These are phyloP conservation scores for Steatornis caripensis DNA, from an alignment of 2,113 vertebrate genomes.

Conservation along the genomic window DNA sequence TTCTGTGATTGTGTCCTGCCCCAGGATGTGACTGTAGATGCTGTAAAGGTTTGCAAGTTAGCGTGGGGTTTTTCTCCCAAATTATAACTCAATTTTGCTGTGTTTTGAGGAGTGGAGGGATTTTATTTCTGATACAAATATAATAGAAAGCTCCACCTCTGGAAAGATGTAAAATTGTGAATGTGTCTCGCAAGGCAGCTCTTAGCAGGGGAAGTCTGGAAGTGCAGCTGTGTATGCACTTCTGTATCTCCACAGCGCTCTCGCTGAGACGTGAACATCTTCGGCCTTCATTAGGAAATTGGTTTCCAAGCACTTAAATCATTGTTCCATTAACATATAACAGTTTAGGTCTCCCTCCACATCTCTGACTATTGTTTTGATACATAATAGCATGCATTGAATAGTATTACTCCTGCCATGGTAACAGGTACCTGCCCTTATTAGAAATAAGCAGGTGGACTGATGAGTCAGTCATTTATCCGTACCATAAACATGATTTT, in stretches of 20 bases:
- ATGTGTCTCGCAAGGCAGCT: neutral
- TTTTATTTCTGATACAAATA: neutral
- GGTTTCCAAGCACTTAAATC: neutral
- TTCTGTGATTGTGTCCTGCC: neutral
- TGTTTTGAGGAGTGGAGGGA: neutral
- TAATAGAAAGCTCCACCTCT: neutral
- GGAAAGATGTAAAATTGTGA: neutral
- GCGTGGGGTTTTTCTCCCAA: accelerated
- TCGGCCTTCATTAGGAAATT: neutral
- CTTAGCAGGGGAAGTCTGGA: neutral
- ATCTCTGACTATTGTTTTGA: neutral
- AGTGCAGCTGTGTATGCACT: accelerated
- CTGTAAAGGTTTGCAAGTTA: neutral
- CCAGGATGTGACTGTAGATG: neutral
- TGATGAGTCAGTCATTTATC: neutral
- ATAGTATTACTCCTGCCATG: neutral
- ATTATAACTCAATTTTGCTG: neutral
- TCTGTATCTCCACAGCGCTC: neutral
- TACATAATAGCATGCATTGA: neutral
- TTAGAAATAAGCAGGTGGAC: neutral
- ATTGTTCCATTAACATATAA: neutral
- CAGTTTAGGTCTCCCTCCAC: neutral
- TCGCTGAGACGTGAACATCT: accelerated
- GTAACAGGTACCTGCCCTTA: neutral
- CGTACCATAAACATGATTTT: neutral